Conservation (phyloP, 2,797 vertebrate species). For the Coregonus suidteri region DNA sequence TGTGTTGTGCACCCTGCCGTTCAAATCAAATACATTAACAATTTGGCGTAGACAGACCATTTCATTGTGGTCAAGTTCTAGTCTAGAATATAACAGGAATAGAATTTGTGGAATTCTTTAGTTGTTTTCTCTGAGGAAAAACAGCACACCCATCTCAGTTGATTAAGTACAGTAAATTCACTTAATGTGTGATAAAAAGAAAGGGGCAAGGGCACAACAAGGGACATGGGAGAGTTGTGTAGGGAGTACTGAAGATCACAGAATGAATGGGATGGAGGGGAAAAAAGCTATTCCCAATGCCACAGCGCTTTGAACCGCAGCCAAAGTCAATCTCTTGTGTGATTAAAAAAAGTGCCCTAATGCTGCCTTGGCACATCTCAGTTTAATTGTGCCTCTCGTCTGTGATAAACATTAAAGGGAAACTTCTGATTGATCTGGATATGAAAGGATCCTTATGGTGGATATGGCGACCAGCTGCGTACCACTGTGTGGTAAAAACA, state of each 20-base stretch:
- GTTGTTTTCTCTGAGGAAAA: constrained; percentile 16
- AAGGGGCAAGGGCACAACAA: not conserved
- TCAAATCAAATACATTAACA: not conserved
- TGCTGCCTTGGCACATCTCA: constrained; percentile 44
- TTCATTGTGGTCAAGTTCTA: not conserved
- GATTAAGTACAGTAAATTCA: constrained; percentile 5
- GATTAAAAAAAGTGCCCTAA: constrained; percentile 62
- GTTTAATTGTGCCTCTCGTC: constrained; percentile 52
- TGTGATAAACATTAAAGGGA: constrained; percentile 42
- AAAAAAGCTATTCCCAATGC: constrained; percentile 56
- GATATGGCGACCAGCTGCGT: constrained; percentile 50
- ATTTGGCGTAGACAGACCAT: too few species aligned
- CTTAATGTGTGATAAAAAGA: constrained; percentile 33
- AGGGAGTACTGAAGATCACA: constrained; percentile 47
- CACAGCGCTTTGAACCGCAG: constrained; percentile 57
- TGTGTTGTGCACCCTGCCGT: not conserved
- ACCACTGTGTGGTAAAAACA: constrained; percentile 42
- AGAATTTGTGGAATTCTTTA: not conserved
- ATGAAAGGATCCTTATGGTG: constrained; percentile 54
- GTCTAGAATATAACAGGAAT: not conserved
- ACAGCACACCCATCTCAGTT: not conserved
- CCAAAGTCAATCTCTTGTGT: constrained; percentile 65
- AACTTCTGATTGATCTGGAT: constrained; percentile 59
- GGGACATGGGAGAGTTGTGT: not conserved
- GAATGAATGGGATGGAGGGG: constrained; percentile 47